Conservation (phyloP, 2,113 vertebrate species). For the Dryoscopus gambensis region DNA sequence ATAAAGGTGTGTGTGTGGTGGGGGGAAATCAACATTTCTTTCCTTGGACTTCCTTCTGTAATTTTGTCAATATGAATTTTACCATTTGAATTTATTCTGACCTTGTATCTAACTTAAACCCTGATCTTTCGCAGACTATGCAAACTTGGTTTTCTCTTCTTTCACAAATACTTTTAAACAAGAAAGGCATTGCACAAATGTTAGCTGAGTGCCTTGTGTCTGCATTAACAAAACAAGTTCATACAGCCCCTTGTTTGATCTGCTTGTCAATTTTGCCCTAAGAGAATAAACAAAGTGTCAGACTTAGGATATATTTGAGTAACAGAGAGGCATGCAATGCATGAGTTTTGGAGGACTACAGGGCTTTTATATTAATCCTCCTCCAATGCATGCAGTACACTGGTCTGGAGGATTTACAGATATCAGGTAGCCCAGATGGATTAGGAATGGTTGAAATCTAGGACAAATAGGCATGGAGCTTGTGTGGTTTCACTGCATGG, state of each 20-base stretch:
- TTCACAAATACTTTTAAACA: neutral
- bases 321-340: neutral
- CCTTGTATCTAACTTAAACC: neutral
- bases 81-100: neutral
- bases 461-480: neutral
- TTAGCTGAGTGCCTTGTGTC: neutral
- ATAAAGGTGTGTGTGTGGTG: neutral
- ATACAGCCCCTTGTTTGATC: neutral
- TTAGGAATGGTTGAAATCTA: neutral
- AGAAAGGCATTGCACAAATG: neutral
- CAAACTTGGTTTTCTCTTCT: neutral
- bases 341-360: neutral
- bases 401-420: neutral
- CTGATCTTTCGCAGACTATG: neutral
- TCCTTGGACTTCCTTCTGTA: neutral
- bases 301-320: neutral
- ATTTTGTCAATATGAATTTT: neutral
- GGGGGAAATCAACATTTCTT: neutral
- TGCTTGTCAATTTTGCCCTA: neutral
- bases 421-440: neutral
- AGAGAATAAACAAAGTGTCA: neutral
- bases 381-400: neutral
- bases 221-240: neutral
- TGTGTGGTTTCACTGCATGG: neutral
- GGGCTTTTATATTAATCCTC: neutral